Base-by-base conservation (phyloP, 2,888 invertebrate species). In the Synergus itoensis region DNA sequence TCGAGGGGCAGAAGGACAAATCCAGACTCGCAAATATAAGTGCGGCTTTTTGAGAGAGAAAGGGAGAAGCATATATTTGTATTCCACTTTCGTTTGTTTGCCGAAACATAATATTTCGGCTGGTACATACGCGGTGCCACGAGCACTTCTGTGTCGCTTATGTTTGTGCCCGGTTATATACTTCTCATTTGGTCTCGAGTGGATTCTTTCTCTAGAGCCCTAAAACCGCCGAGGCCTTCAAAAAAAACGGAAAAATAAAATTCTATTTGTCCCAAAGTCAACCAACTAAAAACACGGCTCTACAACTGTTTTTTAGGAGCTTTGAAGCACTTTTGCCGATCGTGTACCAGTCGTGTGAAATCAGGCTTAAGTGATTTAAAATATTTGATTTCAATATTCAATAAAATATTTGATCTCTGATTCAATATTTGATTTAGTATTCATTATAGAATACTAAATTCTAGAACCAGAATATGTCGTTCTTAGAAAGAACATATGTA, bases 81-180 rank as follows among this genome's bases (percentile, higher is more conserved):
- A 90, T 90, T 91, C 89, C 89, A 90, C 91, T 91, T 88, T 88
- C 86, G 88, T 87, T 80, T 90, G 90, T 91, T 91, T 91, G 88
- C 86, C 87, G 90, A 89, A 90, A 90, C 90, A 91, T 89, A 90
- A 91, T 90, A 90, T 90, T 91, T 90, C 90, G 89, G 87, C 87
- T 87, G 79, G 86, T 86, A 86, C 84, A 84, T 84, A 83, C 81
- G 85, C 83, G 83, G 82, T 80, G 81, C 83, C 85, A 83, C 81
- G 82, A 82, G 82, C 77, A 83, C 80, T 85, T 85, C 86, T 67
- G 78, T 84, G 83, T 85, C 87, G 85, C 84, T 86, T 85, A 83
- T 87, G 87, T 87, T 88, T 87, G 84, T 85, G 84, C 81, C 81
- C 81, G 82, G 69, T 84, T 28, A 28, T 84, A 85, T 84, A 82